Evolutionary conservation across 1,140 invertebrate genomes (phyloP).

Genomic region (Charaxes varanes): DNA sequence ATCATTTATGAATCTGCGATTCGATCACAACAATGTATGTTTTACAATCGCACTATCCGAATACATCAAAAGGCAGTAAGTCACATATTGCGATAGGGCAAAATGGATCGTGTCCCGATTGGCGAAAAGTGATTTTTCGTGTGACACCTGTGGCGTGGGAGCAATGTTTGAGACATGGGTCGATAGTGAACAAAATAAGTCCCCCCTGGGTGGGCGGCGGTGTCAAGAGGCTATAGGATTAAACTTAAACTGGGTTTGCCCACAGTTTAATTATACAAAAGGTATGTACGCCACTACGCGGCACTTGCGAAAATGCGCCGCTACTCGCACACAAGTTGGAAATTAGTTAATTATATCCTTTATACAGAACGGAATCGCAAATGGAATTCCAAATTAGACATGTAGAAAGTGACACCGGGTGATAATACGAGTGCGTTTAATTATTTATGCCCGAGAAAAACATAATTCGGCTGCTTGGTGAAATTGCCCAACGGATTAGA

Average conservation of each 20-base stretch:
- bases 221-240: conserved; percentile 73
- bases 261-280: conserved; percentile 72
- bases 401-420: conserved; percentile 41
- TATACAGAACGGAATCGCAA: conserved; percentile 47
- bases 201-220: conserved; percentile 56
- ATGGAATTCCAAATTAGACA: conserved; percentile 56
- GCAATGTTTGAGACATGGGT: conserved; percentile 58
- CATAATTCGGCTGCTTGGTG: conserved; percentile 21
- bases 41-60: neutral
- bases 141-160: conserved; percentile 44
- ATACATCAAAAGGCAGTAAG: neutral
- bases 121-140: conserved; percentile 47
- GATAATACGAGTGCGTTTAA: conserved; percentile 30
- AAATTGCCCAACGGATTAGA: conserved; percentile 26
- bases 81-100: conserved; percentile 28
- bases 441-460: conserved; percentile 33
- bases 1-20: too few species aligned
- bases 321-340: conserved; percentile 55
- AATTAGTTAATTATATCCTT: conserved; percentile 67
- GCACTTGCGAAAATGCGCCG: conserved; percentile 53
- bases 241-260: conserved; percentile 71
- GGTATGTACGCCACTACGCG: conserved; percentile 59
- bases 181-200: conserved; percentile 72
- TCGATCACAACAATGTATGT: too few species aligned
- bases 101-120: conserved; percentile 40